These are phyloP conservation scores for Trypoxylus dichotomus DNA, from an alignment of 1,140 invertebrate species.

Conservation along the genomic window DNA sequence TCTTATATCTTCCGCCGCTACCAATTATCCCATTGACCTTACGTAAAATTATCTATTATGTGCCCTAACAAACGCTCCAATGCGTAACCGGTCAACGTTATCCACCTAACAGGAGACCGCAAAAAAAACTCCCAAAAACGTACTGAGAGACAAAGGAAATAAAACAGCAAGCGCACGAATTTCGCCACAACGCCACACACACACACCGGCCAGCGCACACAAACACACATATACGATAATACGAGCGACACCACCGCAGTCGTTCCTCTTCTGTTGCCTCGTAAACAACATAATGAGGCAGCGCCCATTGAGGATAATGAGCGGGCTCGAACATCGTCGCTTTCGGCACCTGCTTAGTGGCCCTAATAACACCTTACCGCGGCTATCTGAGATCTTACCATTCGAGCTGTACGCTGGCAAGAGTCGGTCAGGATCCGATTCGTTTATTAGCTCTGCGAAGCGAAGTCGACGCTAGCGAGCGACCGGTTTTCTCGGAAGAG, in stretches of 20 bases:
- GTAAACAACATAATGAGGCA: slow-evolving; percentile 51
- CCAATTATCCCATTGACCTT: too few species aligned
- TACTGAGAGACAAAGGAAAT: not conserved
- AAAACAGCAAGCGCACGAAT: not conserved
- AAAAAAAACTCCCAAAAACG: not conserved
- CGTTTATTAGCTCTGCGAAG: slow-evolving; percentile 5
- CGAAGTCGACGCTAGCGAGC: not conserved
- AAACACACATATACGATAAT: not conserved
- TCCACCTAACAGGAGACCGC: not conserved
- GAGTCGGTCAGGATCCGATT: not conserved
- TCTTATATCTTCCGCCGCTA: too few species aligned
- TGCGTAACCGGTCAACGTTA: too few species aligned
- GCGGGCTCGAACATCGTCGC: slow-evolving; percentile 47
- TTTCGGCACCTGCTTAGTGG: slow-evolving; percentile 54
- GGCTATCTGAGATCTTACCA: slow-evolving; percentile 26
- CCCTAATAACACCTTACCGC: slow-evolving; percentile 51
- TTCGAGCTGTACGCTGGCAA: not conserved
- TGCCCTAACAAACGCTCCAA: too few species aligned
- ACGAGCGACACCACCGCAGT: not conserved
- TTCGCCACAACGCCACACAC: not conserved
- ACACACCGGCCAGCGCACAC: not conserved
- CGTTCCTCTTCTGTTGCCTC: slow-evolving; percentile 13
- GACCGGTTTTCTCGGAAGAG: not conserved
- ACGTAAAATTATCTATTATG: too few species aligned
- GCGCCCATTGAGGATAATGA: slow-evolving; percentile 45